Evolutionary conservation across 2,113 vertebrate species (phyloP).

Genomic region (Entelurus aequoreus): DNA sequence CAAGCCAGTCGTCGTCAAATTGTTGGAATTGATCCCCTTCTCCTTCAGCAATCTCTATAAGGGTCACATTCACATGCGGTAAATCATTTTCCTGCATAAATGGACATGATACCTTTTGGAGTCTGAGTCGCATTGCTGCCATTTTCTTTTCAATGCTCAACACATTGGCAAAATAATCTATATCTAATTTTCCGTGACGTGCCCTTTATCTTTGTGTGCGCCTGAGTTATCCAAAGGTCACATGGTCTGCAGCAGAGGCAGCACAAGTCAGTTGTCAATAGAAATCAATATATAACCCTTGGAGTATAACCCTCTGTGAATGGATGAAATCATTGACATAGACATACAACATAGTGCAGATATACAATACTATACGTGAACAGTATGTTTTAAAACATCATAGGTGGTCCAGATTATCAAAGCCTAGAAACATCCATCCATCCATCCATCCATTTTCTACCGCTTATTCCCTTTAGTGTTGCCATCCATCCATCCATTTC

Average conservation of each 20-base stretch:
- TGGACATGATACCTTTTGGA: constrained; percentile 16
- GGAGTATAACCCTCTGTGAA: constrained; percentile 6
- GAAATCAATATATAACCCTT: constrained; percentile 35
- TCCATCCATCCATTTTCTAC: too few species aligned
- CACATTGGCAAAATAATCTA: constrained; percentile 53
- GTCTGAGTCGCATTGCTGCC: constrained; percentile 16
- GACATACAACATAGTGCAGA: neutral
- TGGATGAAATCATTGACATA: constrained; percentile 35
- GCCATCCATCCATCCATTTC: too few species aligned
- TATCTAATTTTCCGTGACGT: constrained; percentile 59
- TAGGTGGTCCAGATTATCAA: too few species aligned
- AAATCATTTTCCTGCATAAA: constrained; percentile 28
- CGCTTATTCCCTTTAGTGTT: too few species aligned
- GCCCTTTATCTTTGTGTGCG: constrained; percentile 50
- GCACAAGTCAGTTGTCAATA: constrained; percentile 45
- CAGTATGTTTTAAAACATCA: too few species aligned
- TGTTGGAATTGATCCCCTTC: constrained; percentile 32
- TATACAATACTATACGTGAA: neutral
- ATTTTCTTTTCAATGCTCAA: constrained; percentile 34
- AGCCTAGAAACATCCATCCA: too few species aligned
- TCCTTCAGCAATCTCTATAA: constrained; percentile 28
- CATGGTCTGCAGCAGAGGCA: constrained; percentile 33
- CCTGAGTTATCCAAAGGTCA: constrained; percentile 50
- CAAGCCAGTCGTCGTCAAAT: constrained; percentile 32
- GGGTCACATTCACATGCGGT: constrained; percentile 42